Conservation (phyloP, 2,797 vertebrate species). For the Sphaeramia orbicularis region DNA sequence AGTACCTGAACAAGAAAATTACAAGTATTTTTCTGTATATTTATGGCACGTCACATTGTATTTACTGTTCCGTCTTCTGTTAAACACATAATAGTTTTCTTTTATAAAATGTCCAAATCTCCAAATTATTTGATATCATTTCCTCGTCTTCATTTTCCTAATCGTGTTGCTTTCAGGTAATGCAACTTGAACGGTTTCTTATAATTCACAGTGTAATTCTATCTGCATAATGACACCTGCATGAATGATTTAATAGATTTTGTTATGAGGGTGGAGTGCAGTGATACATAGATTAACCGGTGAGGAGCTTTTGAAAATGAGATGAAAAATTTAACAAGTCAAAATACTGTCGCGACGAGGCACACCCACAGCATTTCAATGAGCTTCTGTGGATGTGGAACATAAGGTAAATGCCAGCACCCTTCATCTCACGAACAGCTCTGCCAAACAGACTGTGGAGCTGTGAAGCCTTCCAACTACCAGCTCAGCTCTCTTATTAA, state of each 20-base stretch:
- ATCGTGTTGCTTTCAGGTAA: conserved; percentile 4
- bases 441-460: conserved; percentile 58
- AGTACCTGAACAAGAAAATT: too few species aligned
- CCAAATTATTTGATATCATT: neutral
- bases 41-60: too few species aligned
- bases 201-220: conserved; percentile 6
- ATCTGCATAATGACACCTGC: conserved; percentile 10
- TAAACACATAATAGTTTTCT: too few species aligned
- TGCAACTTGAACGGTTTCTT: neutral
- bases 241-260: conserved; percentile 8
- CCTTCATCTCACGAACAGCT: conserved; percentile 56
- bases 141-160: neutral
- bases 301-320: conserved; percentile 65
- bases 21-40: too few species aligned
- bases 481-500: conserved; percentile 53
- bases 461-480: conserved; percentile 47
- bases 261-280: conserved; percentile 23
- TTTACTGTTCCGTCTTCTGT: too few species aligned
- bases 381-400: conserved; percentile 62
- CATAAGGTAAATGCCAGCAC: conserved; percentile 71
- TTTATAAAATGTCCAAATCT: neutral
- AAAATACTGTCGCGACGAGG: conserved; percentile 56
- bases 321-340: conserved; percentile 78
- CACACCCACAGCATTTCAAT: conserved; percentile 77
- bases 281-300: conserved; percentile 46